Percentiles rank a stretch among this genome's conserved stretches.
phyloP scores from a whole-genome alignment of 1,140 invertebrate species.

The Drosophila ercepeae region DNA sequence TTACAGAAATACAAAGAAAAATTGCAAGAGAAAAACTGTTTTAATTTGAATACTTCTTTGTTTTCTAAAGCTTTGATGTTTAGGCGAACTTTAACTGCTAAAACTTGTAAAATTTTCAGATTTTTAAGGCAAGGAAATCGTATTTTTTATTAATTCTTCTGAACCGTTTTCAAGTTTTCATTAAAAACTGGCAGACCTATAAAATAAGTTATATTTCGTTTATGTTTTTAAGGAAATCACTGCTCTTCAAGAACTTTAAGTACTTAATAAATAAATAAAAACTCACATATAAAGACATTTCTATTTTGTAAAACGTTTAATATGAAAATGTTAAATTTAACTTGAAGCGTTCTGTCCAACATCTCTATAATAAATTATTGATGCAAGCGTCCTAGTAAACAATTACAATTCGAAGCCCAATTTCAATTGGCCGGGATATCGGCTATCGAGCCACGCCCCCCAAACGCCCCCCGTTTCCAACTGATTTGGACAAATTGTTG shows the following conservation, averaged over 20 bases:
- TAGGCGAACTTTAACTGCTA: no score
- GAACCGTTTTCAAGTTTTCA: no score
- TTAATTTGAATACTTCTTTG: background rate
- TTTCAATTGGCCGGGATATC: slow-evolving; percentile 44
- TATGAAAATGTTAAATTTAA: background rate
- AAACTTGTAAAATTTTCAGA: no score
- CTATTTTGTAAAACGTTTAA: no score
- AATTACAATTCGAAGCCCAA: slow-evolving; percentile 16
- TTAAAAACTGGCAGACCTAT: no score
- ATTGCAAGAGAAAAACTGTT: background rate
- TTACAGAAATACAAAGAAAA: background rate
- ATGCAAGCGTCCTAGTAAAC: slow-evolving; percentile 9
- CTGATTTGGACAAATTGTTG: slow-evolving; percentile 59
- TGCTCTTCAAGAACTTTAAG: no score
- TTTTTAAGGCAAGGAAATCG: no score
- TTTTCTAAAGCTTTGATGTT: background rate
- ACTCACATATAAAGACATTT: no score
- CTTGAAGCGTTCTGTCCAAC: background rate
- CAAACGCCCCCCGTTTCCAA: slow-evolving; percentile 30
- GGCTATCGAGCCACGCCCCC: slow-evolving; percentile 22
- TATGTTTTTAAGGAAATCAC: no score
- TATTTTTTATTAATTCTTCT: no score
- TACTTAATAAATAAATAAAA: no score
- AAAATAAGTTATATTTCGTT: no score
- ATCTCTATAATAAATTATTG: slow-evolving; percentile 7